These are phyloP conservation scores for Pseudomyrmex cubaensis DNA, from an alignment of 1,140 invertebrate species.

Conservation along the genomic window DNA sequence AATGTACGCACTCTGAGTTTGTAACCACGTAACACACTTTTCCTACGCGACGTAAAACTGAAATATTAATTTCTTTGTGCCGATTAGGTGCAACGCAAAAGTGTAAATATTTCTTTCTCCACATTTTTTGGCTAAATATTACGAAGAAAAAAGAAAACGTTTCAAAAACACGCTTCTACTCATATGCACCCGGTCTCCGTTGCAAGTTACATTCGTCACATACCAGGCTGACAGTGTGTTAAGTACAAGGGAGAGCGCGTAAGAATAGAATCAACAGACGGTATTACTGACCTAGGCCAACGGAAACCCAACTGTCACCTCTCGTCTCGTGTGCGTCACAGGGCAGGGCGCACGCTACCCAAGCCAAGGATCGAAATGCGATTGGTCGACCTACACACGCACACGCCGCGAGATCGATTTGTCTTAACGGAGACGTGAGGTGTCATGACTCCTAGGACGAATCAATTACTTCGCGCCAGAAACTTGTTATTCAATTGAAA, in stretches of 20 bases:
- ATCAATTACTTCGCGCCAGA: slow-evolving; percentile 63
- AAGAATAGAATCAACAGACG: slow-evolving; percentile 77
- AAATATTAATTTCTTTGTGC: too few relatives aligned
- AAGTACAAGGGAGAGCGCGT: slow-evolving; percentile 54
- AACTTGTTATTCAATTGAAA: slow-evolving; percentile 65
- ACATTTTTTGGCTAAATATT: too few relatives aligned
- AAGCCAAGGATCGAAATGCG: slow-evolving; percentile 1
- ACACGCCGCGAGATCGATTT: slow-evolving; percentile 53
- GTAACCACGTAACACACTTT: not conserved
- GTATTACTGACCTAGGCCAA: slow-evolving; percentile 81
- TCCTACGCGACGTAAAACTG: not conserved
- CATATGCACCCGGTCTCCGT: not conserved
- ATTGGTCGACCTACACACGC: slow-evolving; percentile 16
- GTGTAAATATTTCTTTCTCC: too few relatives aligned
- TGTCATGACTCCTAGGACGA: slow-evolving; percentile 12
- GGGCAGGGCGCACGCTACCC: not conserved
- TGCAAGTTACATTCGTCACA: slow-evolving; percentile 11
- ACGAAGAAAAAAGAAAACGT: too few relatives aligned
- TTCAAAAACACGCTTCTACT: too few relatives aligned
- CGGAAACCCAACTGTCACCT: slow-evolving; percentile 45
- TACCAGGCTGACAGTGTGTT: slow-evolving; percentile 28
- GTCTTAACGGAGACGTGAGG: slow-evolving; percentile 38
- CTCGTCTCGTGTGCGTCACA: slow-evolving; percentile 21
- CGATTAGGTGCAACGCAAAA: too few relatives aligned
- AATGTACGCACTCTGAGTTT: not conserved